Evolutionary conservation across 2,797 vertebrate species (phyloP).

Genomic region (Enteromius thamalakanensis): DNA sequence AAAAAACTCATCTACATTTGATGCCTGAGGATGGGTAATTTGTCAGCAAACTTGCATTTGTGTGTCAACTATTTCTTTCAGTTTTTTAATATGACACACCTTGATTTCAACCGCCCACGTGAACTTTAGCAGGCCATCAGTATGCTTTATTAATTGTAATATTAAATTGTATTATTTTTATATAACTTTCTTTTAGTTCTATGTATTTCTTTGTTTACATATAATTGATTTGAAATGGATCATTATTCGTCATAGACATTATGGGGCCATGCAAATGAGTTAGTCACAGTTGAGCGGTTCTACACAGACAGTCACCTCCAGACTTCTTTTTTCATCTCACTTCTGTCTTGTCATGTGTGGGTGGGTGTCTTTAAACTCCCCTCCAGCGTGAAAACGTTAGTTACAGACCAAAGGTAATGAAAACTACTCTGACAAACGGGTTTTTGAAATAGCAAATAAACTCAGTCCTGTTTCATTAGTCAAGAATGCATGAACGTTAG

Average conservation of each 20-base stretch:
- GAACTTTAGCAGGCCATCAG: not conserved
- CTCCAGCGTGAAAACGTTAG: slow-evolving; percentile 64
- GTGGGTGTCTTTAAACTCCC: slow-evolving; percentile 31
- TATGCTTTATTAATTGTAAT: not conserved
- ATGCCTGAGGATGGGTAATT: not conserved
- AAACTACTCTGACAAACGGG: slow-evolving; percentile 67
- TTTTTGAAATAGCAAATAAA: slow-evolving; percentile 72
- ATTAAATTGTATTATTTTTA: not conserved
- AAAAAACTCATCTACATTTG: not conserved
- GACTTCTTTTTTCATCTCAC: slow-evolving; percentile 3
- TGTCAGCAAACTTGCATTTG: not conserved
- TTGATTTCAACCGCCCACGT: not conserved
- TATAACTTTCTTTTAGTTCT: not conserved
- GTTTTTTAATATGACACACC: not conserved
- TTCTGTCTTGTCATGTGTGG: slow-evolving; percentile 15
- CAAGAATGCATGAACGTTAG: slow-evolving; percentile 76
- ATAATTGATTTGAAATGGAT: not conserved
- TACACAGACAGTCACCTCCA: slow-evolving; percentile 9
- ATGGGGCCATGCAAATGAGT: slow-evolving; percentile 10
- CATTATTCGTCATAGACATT: not conserved
- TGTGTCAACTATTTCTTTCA: not conserved
- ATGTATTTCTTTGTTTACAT: not conserved
- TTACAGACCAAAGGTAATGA: slow-evolving; percentile 66
- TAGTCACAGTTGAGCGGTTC: not conserved
- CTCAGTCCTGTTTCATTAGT: slow-evolving; percentile 63